Evolutionary conservation across 1,140 invertebrate genomes (phyloP).

Genomic region (Schlechtendalia chinensis): DNA sequence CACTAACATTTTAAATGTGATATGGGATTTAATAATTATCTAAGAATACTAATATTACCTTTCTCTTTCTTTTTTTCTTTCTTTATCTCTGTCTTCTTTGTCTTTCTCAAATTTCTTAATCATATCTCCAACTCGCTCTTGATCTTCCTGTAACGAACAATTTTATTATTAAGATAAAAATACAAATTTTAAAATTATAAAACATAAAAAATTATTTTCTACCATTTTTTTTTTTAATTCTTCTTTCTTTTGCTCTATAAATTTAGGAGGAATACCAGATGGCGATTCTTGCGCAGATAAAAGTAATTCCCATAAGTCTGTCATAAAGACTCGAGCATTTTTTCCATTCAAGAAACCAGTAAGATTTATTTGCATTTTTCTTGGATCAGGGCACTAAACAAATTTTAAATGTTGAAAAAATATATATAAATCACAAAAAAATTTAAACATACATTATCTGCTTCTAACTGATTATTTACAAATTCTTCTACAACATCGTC

Average conservation of each 20-base stretch:
- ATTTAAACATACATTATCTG: slow-evolving; percentile 69
- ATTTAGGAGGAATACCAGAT: slow-evolving; percentile 87
- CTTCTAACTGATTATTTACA: slow-evolving; percentile 97
- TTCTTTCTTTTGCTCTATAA: slow-evolving; percentile 94
- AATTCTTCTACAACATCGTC: slow-evolving; percentile 98
- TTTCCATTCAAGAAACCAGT: slow-evolving; percentile 98
- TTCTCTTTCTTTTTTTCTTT: slow-evolving; percentile 58
- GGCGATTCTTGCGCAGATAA: slow-evolving; percentile 93
- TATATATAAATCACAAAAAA: background rate
- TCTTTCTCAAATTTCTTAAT: slow-evolving; percentile 59
- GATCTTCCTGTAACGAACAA: slow-evolving; percentile 64
- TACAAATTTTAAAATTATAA: slow-evolving; percentile 29
- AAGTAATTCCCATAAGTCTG: slow-evolving; percentile 92
- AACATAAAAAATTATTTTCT: slow-evolving; percentile 53
- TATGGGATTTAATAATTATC: no score
- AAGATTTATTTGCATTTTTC: slow-evolving; percentile 99
- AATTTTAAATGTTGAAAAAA: slow-evolving; percentile 45
- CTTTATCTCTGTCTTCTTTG: slow-evolving; percentile 58
- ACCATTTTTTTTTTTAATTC: slow-evolving; percentile 86
- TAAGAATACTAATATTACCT: slow-evolving; percentile 51
- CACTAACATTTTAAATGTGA: no score
- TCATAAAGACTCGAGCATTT: slow-evolving; percentile 96
- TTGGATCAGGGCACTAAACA: slow-evolving; percentile 87
- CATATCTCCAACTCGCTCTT: slow-evolving; percentile 68
- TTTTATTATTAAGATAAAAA: slow-evolving; percentile 16